Conservation (phyloP, 2,888 invertebrate species). For the Lymantria monacha region DNA sequence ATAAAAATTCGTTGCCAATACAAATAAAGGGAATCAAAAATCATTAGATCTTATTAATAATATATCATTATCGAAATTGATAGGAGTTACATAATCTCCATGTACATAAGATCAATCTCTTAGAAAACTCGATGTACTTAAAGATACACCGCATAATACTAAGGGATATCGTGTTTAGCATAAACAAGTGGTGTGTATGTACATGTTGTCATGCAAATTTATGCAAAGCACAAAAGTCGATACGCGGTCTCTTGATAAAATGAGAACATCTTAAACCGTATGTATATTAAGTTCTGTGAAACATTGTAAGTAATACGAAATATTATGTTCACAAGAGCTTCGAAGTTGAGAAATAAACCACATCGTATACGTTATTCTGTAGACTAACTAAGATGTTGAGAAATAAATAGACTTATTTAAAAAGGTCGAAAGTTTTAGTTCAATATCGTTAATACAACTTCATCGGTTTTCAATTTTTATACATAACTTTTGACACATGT, state of each 20-base stretch:
- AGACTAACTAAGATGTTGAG: neutral
- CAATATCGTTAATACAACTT: too few relatives aligned
- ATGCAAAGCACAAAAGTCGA: slow-evolving; percentile 76
- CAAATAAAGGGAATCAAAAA: too few relatives aligned
- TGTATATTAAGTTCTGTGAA: slow-evolving; percentile 22
- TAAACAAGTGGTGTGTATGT: slow-evolving; percentile 49
- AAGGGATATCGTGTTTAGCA: slow-evolving; percentile 50
- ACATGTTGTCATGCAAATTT: slow-evolving; percentile 73
- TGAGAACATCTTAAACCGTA: slow-evolving; percentile 42
- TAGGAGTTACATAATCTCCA: slow-evolving; percentile 8
- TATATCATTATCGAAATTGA: too few relatives aligned
- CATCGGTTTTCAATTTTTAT: too few relatives aligned
- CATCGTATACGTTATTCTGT: neutral
- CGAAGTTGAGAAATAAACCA: neutral
- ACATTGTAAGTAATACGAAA: slow-evolving; percentile 1
- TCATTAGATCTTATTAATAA: too few relatives aligned
- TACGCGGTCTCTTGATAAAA: slow-evolving; percentile 61
- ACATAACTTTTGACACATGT: too few relatives aligned
- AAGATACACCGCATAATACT: slow-evolving; percentile 41
- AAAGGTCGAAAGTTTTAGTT: too few relatives aligned
- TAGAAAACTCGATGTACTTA: slow-evolving; percentile 37
- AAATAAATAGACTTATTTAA: neutral
- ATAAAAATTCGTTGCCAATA: too few relatives aligned
- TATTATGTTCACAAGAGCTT: neutral
- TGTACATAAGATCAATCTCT: slow-evolving; percentile 4